These are phyloP conservation scores for Onychomys leucogaster DNA, from an alignment of 2,797 vertebrate species.

Conservation along the genomic window DNA sequence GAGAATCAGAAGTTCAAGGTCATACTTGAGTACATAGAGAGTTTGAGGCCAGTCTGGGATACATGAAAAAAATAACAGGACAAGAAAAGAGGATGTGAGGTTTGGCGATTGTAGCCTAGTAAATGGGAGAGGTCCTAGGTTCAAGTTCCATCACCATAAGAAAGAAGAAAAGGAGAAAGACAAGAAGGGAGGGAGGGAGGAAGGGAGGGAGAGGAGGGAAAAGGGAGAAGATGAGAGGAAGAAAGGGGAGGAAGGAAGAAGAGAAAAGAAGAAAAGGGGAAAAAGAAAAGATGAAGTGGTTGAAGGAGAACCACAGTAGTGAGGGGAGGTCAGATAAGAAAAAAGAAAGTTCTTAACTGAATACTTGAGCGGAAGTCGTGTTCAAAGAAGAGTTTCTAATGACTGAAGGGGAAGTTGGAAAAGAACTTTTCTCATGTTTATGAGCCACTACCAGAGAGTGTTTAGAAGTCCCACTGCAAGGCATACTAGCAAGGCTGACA, in stretches of 20 bases:
- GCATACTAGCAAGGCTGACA: constrained; percentile 45
- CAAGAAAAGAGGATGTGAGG: background rate
- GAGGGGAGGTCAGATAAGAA: background rate
- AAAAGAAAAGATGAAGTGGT: background rate
- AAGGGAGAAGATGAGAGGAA: too few relatives aligned
- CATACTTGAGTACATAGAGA: background rate
- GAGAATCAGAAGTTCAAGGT: background rate
- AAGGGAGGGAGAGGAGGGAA: too few relatives aligned
- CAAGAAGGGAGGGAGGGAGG: background rate
- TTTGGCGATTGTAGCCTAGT: background rate
- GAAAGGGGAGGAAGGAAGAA: background rate
- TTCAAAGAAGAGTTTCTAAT: constrained; percentile 55
- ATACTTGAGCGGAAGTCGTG: background rate
- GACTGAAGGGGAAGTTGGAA: constrained; percentile 13
- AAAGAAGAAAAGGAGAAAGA: background rate
- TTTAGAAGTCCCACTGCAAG: constrained; percentile 13
- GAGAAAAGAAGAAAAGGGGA: background rate
- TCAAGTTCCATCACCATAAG: background rate
- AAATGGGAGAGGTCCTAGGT: background rate
- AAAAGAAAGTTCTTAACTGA: background rate
- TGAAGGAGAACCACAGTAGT: background rate
- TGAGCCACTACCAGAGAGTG: constrained; percentile 49
- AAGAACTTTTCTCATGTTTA: constrained; percentile 51
- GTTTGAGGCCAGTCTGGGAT: background rate
- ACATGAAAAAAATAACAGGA: background rate